These are phyloP conservation scores for Ginglymostoma cirratum DNA, from an alignment of 2,113 vertebrate genomes.

Conservation along the genomic window DNA sequence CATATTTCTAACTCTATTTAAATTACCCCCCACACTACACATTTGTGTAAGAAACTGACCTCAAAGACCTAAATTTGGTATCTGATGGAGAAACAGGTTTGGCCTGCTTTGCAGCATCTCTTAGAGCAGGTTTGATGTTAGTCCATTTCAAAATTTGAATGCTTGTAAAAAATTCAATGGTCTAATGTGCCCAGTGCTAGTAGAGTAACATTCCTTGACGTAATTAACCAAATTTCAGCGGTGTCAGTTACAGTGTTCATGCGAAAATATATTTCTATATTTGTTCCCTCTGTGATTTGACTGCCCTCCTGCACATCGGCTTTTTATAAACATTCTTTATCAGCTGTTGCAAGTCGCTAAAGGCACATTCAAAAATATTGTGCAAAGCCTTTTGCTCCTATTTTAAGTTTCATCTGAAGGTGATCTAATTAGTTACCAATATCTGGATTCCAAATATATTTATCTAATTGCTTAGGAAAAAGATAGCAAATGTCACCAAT, in stretches of 20 bases:
- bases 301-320: neutral
- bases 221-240: neutral
- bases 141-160: neutral
- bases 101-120: neutral
- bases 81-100: neutral
- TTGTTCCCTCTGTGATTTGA: neutral
- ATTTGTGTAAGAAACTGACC: neutral
- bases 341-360: neutral
- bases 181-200: neutral
- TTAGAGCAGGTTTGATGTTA: neutral
- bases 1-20: neutral
- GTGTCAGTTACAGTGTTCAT: neutral
- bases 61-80: neutral
- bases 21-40: neutral
- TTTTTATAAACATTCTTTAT: neutral
- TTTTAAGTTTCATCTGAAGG: neutral
- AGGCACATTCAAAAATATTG: neutral
- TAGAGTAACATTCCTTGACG: neutral
- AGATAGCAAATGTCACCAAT: neutral
- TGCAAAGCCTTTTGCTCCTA: neutral
- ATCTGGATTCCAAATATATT: neutral
- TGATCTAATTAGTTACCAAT: neutral
- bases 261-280: neutral
- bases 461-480: neutral
- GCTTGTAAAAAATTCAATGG: neutral